Conservation (phyloP, 2,888 invertebrate species). For the Pandemis corylana region DNA sequence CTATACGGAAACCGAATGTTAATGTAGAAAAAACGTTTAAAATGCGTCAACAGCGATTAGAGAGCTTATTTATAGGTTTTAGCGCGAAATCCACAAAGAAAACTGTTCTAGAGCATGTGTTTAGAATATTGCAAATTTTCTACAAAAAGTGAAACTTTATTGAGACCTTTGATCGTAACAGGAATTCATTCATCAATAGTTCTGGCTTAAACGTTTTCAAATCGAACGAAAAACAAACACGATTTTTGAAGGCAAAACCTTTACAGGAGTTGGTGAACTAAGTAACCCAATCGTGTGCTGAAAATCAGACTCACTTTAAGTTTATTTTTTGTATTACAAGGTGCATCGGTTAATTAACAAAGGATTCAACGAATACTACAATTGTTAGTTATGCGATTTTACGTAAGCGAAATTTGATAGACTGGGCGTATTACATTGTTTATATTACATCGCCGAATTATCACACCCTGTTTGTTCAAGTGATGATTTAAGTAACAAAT, state of each 20-base stretch:
- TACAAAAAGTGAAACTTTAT: slow-evolving; percentile 33
- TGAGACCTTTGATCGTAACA: slow-evolving; percentile 1
- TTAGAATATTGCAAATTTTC: slow-evolving; percentile 37
- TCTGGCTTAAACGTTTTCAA: no score
- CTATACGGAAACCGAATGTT: slow-evolving; percentile 41
- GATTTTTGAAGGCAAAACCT: not conserved
- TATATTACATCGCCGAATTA: slow-evolving; percentile 26
- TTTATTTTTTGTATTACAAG: not conserved
- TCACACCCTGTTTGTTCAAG: slow-evolving; percentile 21
- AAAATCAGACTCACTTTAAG: no score
- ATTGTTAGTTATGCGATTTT: slow-evolving; percentile 30
- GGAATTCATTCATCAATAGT: no score
- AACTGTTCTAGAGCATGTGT: slow-evolving; percentile 22
- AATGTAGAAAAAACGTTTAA: slow-evolving; percentile 32
- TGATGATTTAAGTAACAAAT: slow-evolving; percentile 23
- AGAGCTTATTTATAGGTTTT: slow-evolving; percentile 42
- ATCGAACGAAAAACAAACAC: no score
- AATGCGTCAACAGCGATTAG: slow-evolving; percentile 37
- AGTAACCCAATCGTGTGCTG: no score
- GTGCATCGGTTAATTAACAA: slow-evolving; percentile 11
- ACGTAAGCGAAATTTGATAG: slow-evolving; percentile 24
- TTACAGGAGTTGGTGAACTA: no score
- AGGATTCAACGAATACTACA: slow-evolving; percentile 8
- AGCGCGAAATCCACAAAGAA: slow-evolving; percentile 38
- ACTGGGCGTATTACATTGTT: slow-evolving; percentile 26